These are phyloP conservation scores for Spea hammondii DNA, from an alignment of 2,797 vertebrate genomes.

Conservation along the genomic window DNA sequence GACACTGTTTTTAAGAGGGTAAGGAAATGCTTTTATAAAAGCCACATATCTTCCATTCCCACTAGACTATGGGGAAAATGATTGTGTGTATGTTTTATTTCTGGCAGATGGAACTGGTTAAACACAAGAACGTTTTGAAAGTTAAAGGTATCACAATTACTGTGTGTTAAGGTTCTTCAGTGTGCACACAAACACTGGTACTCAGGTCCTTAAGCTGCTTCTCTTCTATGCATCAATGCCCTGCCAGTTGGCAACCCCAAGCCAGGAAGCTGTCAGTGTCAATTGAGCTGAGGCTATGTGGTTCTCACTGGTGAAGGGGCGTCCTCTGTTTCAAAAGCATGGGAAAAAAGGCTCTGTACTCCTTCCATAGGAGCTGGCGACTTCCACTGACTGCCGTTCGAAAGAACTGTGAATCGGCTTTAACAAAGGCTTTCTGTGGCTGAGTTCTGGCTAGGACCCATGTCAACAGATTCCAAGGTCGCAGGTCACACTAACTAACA, in stretches of 20 bases:
- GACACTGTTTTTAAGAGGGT: too few relatives aligned
- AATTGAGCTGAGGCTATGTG: slow-evolving; percentile 86
- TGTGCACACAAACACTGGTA: slow-evolving; percentile 68
- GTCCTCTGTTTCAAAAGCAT: slow-evolving; percentile 93
- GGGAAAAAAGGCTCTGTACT: slow-evolving; percentile 84
- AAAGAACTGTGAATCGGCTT: slow-evolving; percentile 96
- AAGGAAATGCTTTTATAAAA: not conserved
- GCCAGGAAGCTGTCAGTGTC: slow-evolving; percentile 98
- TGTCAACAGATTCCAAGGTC: slow-evolving; percentile 97
- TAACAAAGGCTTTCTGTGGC: slow-evolving; percentile 99
- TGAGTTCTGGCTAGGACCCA: slow-evolving; percentile 95
- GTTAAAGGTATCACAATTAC: slow-evolving; percentile 54
- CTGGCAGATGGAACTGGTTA: slow-evolving; percentile 23
- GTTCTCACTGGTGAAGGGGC: slow-evolving; percentile 85
- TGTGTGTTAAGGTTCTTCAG: slow-evolving; percentile 61
- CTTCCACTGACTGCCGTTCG: slow-evolving; percentile 83
- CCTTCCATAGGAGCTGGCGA: slow-evolving; percentile 93
- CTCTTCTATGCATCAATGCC: slow-evolving; percentile 72
- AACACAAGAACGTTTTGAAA: slow-evolving; percentile 15
- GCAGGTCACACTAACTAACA: slow-evolving; percentile 99
- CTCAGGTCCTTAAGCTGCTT: slow-evolving; percentile 69
- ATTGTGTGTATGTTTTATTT: not conserved
- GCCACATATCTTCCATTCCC: not conserved
- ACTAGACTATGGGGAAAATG: not conserved
- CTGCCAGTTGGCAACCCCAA: slow-evolving; percentile 91